Evolutionary conservation across 2,113 vertebrate genomes (phyloP), one percentile per base, ranked within the genome.

Genomic region (Rhea americana): DNA sequence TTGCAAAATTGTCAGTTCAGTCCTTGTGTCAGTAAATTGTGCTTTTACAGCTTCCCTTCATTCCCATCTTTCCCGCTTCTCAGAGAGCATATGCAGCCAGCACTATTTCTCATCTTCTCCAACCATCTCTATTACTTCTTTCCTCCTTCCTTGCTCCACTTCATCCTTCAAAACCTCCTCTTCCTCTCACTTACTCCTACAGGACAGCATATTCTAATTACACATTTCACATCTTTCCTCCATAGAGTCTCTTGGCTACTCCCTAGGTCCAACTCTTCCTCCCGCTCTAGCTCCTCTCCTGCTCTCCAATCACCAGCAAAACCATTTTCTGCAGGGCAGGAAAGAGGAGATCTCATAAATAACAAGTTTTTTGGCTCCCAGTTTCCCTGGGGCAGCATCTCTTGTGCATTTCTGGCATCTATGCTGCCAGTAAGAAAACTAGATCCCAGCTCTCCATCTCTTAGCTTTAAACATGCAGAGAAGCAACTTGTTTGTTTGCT

Each of bases 1-100:
- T 88, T 95, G 74, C 39, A 88, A 93, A 91, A 96, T 89, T 91
- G 72, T 76, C 84, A 73, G 78, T 80, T 95, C 14, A 11, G 82
- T 82, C 87, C 87, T 70, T 73, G 53, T 94, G 50, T 93, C 59
- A 87, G 84, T 92, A 80, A 89, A 85, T 80, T 19, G 62, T 0
- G 24, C 47, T 93, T 93, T 68, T 50, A 68, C 53, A 55, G 51
- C 41, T 85, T 73, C 66, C 81, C 76, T 37, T 84, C 20, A 41
- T 84, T 94, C 61, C 86, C 18, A 32, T 48, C 50, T 68, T 68
- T 80, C 28, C 41, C 15, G 15, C 53, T 77, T 78, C 22, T 50
- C 37, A 43, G 6, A 10, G 13, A 91, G 72, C 0, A 4, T 13
- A 73, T 7, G 7, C 14, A 63, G 41, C 47, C 13, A 82, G 70